These are phyloP conservation scores for Sinosuthora webbiana DNA, from an alignment of 2,113 vertebrate species.

Conservation along the genomic window DNA sequence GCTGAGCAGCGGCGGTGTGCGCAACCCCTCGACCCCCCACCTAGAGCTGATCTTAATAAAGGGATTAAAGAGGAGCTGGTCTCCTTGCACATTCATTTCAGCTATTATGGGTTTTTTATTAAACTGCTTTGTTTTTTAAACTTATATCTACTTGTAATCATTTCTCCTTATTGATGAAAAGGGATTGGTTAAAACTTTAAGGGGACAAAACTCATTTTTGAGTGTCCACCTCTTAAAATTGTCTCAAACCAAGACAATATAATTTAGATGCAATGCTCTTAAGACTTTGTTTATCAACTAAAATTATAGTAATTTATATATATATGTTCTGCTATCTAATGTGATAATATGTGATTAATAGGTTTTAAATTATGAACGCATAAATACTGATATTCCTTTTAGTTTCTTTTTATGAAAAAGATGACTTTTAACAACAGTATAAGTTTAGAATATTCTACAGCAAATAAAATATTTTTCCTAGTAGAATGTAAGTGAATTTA, in stretches of 20 bases:
- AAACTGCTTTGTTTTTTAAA: neutral
- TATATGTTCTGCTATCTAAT: neutral
- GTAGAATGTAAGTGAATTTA: neutral
- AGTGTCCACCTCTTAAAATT: neutral
- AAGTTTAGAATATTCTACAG: neutral
- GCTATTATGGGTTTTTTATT: neutral
- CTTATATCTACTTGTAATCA: neutral
- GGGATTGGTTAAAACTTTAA: neutral
- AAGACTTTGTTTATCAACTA: conserved; percentile 84
- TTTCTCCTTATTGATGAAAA: neutral
- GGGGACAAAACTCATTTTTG: neutral
- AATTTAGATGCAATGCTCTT: conserved; percentile 88
- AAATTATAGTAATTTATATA: conserved; percentile 90
- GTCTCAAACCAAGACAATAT: conserved; percentile 59
- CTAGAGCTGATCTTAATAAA: no score
- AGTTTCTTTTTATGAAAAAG: neutral
- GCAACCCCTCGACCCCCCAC: no score
- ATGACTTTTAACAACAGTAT: neutral
- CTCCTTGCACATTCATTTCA: no score
- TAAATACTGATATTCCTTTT: neutral
- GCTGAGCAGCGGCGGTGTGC: no score
- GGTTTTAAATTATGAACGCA: neutral
- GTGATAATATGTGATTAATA: neutral
- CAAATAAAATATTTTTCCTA: neutral
- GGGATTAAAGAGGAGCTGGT: no score